These are phyloP conservation scores for Geotrypetes seraphini DNA, from an alignment of 2,797 vertebrate genomes.

Conservation along the genomic window DNA sequence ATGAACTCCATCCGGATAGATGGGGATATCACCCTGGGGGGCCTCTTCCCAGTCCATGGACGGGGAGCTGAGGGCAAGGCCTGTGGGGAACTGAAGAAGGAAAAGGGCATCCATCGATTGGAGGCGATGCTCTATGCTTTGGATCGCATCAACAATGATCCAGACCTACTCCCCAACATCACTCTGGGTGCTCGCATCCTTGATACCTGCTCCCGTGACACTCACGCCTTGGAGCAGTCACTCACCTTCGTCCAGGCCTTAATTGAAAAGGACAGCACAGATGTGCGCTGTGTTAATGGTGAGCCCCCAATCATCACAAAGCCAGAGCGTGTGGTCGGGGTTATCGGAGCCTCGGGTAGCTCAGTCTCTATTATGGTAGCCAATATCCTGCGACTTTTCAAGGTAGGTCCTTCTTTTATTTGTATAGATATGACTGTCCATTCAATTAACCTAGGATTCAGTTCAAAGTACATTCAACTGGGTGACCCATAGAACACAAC, in stretches of 20 bases:
- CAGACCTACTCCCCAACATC: conserved; percentile 89
- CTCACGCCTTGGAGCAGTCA: conserved; percentile 90
- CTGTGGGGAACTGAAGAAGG: conserved; percentile 92
- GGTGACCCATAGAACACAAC: too few species aligned
- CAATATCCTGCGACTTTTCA: conserved; percentile 92
- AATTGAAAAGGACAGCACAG: conserved; percentile 89
- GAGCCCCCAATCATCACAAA: conserved; percentile 93
- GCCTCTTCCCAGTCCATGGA: conserved; percentile 85
- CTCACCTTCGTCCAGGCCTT: conserved; percentile 92
- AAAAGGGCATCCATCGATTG: conserved; percentile 88
- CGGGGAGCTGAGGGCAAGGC: conserved; percentile 80
- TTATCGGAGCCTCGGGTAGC: conserved; percentile 89
- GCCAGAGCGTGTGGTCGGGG: conserved; percentile 83
- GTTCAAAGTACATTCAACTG: too few species aligned
- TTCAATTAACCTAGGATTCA: too few species aligned
- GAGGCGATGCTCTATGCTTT: conserved; percentile 94
- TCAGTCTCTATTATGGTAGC: conserved; percentile 97
- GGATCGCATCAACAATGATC: conserved; percentile 92
- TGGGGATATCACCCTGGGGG: conserved; percentile 87
- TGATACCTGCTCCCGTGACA: conserved; percentile 92
- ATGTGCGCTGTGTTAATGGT: conserved; percentile 84
- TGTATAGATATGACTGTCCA: too few species aligned
- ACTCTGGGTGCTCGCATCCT: conserved; percentile 87
- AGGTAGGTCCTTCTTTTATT: too few species aligned
- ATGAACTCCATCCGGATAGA: conserved; percentile 93